Evolutionary conservation across 2,888 invertebrate genomes (phyloP).

Genomic region (Drosophila antonietae): DNA sequence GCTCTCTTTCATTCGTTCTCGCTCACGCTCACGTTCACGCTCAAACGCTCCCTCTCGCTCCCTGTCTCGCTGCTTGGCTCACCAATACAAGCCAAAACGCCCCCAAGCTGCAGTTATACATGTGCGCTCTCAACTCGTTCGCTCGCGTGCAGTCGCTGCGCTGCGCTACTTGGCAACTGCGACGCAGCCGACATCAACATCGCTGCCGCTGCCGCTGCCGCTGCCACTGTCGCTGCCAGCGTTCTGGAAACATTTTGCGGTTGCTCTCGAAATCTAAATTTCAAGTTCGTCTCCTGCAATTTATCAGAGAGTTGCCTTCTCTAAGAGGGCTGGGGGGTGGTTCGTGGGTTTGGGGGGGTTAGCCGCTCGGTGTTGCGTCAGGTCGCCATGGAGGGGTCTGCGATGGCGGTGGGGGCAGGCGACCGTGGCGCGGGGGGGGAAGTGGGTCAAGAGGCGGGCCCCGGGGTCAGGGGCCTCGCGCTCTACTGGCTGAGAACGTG

Average conservation of each 20-base stretch:
- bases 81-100: slow-evolving; percentile 52
- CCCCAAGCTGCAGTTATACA: slow-evolving; percentile 46
- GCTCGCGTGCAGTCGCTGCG: slow-evolving; percentile 41
- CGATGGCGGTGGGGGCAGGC: too few species aligned
- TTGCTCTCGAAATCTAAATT: slow-evolving; percentile 79
- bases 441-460: too few species aligned
- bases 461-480: too few species aligned
- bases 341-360: too few species aligned
- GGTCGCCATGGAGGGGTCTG: too few species aligned
- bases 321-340: too few species aligned
- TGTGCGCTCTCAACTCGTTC: slow-evolving; percentile 43
- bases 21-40: slow-evolving; percentile 2
- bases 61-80: slow-evolving; percentile 11
- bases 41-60: neutral
- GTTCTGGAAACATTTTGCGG: slow-evolving; percentile 51
- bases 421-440: too few species aligned
- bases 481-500: too few species aligned
- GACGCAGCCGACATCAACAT: slow-evolving; percentile 4
- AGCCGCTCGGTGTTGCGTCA: too few species aligned
- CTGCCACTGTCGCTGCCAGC: slow-evolving; percentile 18
- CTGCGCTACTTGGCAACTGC: slow-evolving; percentile 19
- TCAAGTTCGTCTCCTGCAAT: slow-evolving; percentile 78
- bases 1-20: slow-evolving; percentile 22
- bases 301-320: slow-evolving; percentile 69
- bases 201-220: slow-evolving; percentile 12